phyloP scores from a whole-genome alignment of 2,797 vertebrate genomes.

The Cyprinodon diabolis region DNA sequence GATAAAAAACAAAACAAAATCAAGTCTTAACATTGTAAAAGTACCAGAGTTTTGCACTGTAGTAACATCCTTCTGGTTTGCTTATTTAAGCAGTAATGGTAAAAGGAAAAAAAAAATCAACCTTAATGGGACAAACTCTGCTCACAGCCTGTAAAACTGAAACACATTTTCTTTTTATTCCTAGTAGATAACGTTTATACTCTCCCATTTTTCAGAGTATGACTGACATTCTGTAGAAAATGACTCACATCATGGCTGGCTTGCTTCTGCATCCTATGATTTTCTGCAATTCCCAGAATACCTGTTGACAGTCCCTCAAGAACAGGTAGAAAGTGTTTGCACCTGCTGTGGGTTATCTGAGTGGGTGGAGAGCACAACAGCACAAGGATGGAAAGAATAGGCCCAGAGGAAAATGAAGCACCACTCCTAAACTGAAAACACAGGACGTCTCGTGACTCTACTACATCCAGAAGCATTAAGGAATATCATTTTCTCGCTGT shows the following conservation, averaged over 20 bases:
- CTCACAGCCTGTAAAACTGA: constrained; percentile 1
- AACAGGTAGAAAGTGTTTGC: constrained; percentile 43
- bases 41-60: not conserved
- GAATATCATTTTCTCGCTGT: constrained; percentile 24
- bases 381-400: constrained; percentile 36
- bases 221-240: constrained; percentile 19
- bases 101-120: not conserved
- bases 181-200: not conserved
- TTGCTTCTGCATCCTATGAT: constrained; percentile 27
- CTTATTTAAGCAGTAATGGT: not conserved
- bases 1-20: not conserved
- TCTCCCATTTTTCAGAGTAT: constrained; percentile 4
- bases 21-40: not conserved
- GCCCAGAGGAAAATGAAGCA: constrained; percentile 33
- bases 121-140: not conserved
- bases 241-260: constrained; percentile 30
- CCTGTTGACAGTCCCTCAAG: constrained; percentile 41
- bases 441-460: constrained; percentile 12
- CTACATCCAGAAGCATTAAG: constrained; percentile 36
- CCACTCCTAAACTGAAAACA: constrained; percentile 19
- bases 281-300: constrained; percentile 56
- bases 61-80: not conserved
- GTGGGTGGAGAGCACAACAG: constrained; percentile 42
- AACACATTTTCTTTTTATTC: not conserved
- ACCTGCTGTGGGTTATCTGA: constrained; percentile 39